These are phyloP conservation scores for Huso huso DNA, from an alignment of 2,797 vertebrate species.

Conservation along the genomic window DNA sequence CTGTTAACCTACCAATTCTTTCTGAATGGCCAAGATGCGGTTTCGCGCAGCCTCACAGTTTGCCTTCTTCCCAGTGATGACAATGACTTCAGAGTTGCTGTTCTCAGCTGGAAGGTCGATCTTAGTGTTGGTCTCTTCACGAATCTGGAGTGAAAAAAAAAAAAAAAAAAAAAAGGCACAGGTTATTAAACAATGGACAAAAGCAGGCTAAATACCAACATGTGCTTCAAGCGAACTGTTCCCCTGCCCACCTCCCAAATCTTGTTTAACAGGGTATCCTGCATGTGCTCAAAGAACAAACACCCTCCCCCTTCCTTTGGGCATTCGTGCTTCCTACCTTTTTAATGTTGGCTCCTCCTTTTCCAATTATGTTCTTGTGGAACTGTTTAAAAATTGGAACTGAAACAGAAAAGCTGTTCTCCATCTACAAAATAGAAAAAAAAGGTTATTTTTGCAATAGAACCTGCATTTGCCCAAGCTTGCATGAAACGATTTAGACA, in stretches of 20 bases:
- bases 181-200: too few relatives aligned
- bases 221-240: too few relatives aligned
- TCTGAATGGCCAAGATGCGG: conserved; percentile 91
- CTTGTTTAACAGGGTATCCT: too few relatives aligned
- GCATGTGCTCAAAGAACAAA: too few relatives aligned
- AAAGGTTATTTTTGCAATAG: too few relatives aligned
- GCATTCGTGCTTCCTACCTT: conserved; percentile 58
- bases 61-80: conserved; percentile 91
- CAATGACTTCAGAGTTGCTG: conserved; percentile 93
- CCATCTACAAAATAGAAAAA: conserved; percentile 57
- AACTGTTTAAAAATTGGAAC: conserved; percentile 99
- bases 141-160: conserved; percentile 61
- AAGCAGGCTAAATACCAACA: too few relatives aligned
- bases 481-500: too few relatives aligned
- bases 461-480: too few relatives aligned
- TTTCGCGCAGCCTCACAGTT: conserved; percentile 87
- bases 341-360: conserved; percentile 97
- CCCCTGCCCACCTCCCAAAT: too few relatives aligned
- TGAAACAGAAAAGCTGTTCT: conserved; percentile 90
- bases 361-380: conserved; percentile 98
- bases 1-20: conserved; percentile 73
- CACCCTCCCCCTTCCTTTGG: too few relatives aligned
- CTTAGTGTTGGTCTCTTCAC: conserved; percentile 95
- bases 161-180: too few relatives aligned
- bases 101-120: conserved; percentile 98